These are phyloP conservation scores for Plecotus auritus DNA, from an alignment of 2,113 vertebrate genomes.

Conservation along the genomic window DNA sequence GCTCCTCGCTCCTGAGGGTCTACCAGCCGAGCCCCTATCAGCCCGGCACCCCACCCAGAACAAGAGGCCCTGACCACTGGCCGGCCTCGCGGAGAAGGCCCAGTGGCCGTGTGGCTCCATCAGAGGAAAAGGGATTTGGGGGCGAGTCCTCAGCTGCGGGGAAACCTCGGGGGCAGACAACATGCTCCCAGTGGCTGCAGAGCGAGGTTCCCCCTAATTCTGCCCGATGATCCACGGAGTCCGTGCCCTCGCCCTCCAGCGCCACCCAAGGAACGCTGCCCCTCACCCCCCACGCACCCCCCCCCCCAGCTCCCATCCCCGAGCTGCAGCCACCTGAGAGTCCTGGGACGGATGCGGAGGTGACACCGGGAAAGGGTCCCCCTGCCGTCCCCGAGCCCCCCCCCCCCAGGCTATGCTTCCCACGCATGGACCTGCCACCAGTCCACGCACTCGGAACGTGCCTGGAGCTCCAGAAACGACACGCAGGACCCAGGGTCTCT, in stretches of 20 bases:
- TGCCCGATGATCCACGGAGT: accelerated
- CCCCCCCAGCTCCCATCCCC: accelerated
- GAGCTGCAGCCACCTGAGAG: not conserved
- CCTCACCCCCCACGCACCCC: too few species aligned
- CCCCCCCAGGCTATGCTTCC: not conserved
- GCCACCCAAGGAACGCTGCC: accelerated
- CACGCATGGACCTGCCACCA: accelerated
- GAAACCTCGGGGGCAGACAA: not conserved
- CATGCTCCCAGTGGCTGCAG: accelerated
- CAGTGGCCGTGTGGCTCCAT: accelerated
- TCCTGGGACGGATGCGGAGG: too few species aligned
- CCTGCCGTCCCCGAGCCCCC: not conserved
- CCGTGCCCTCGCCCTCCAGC: accelerated
- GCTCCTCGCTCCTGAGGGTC: accelerated
- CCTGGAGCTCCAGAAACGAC: too few species aligned
- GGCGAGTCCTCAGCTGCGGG: accelerated
- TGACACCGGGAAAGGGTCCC: accelerated
- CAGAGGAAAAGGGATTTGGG: accelerated
- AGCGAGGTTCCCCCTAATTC: not conserved
- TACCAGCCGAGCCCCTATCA: accelerated
- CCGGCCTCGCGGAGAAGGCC: accelerated
- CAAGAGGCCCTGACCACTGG: accelerated
- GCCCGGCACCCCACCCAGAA: not conserved
- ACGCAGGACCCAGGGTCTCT: not conserved
- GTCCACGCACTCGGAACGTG: accelerated